These are phyloP conservation scores for Cynaeus angustus DNA, from an alignment of 2,888 invertebrate species.

Conservation along the genomic window DNA sequence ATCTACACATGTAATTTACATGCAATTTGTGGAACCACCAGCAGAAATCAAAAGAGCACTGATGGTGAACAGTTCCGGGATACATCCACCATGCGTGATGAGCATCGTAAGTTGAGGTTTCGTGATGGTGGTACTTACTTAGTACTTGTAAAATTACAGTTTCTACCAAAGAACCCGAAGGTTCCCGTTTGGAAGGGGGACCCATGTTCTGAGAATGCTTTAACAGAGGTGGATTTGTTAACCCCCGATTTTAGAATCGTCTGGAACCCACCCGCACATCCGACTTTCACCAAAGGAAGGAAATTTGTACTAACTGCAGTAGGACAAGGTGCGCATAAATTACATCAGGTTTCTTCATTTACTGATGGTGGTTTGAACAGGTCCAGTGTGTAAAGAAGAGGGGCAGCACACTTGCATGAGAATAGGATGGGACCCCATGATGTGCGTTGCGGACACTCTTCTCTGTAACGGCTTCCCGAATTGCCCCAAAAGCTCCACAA, in stretches of 20 bases:
- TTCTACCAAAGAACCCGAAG: conserved; percentile 60
- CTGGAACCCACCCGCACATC: conserved; percentile 63
- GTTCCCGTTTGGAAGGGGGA: conserved; percentile 64
- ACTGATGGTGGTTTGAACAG: conserved; percentile 47
- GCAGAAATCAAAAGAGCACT: conserved; percentile 41
- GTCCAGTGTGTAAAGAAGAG: conserved; percentile 58
- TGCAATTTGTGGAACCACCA: conserved; percentile 59
- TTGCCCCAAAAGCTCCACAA: conserved; percentile 78
- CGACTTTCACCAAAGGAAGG: conserved; percentile 54
- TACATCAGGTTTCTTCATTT: conserved; percentile 12
- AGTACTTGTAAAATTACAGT: conserved; percentile 54
- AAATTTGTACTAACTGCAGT: conserved; percentile 64
- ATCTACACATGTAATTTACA: conserved; percentile 62
- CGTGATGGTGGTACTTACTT: no score
- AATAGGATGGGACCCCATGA: conserved; percentile 66
- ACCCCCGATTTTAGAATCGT: conserved; percentile 61
- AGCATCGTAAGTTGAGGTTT: conserved; percentile 60
- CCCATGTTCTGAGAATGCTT: conserved; percentile 59
- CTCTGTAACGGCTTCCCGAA: conserved; percentile 80
- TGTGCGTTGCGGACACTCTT: conserved; percentile 79
- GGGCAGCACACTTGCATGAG: conserved; percentile 66
- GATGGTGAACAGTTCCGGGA: conserved; percentile 49
- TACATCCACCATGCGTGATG: conserved; percentile 58
- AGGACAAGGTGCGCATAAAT: conserved; percentile 63
- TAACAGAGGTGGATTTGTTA: conserved; percentile 62